A percentile compares a stretch with the other conserved stretches of the same genome.
phyloP scores from a whole-genome alignment of 2,888 invertebrate species.

The Ichneumon xanthorius region DNA sequence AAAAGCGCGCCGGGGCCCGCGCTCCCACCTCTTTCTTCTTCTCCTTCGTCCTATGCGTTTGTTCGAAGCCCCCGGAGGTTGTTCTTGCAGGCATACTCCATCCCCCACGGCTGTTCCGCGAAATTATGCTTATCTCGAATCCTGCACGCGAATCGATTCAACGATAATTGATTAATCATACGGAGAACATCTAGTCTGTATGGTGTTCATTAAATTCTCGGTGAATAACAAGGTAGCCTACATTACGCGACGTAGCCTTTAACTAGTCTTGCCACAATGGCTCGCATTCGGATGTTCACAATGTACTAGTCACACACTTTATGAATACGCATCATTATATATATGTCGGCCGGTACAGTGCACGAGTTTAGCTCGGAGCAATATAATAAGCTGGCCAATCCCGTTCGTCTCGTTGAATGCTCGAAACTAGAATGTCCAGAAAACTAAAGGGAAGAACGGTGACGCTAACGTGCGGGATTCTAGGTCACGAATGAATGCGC shows the following conservation, averaged over 20 bases:
- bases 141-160: slow-evolving; percentile 29
- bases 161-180: slow-evolving; percentile 28
- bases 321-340: slow-evolving; percentile 27
- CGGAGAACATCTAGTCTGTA: neutral
- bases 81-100: neutral
- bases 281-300: slow-evolving; percentile 7
- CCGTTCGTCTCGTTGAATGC: slow-evolving; percentile 15
- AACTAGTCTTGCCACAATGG: slow-evolving; percentile 16
- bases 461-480: slow-evolving; percentile 57
- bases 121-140: neutral
- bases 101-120: slow-evolving; percentile 9
- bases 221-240: slow-evolving; percentile 19
- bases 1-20: slow-evolving; percentile 75
- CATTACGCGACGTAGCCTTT: neutral
- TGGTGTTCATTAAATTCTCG: neutral
- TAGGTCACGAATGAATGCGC: slow-evolving; percentile 21
- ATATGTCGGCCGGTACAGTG: neutral
- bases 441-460: neutral
- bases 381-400: slow-evolving; percentile 21
- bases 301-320: slow-evolving; percentile 17
- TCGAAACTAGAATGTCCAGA: slow-evolving; percentile 27
- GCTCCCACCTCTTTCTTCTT: slow-evolving; percentile 69
- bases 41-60: slow-evolving; percentile 14
- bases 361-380: slow-evolving; percentile 2
- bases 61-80: slow-evolving; percentile 8